A percentile compares a stretch with the other conserved stretches of the same genome.
These are phyloP conservation scores for Myrmecobius fasciatus DNA, from an alignment of 2,113 vertebrate genomes.

Conservation along the genomic window DNA sequence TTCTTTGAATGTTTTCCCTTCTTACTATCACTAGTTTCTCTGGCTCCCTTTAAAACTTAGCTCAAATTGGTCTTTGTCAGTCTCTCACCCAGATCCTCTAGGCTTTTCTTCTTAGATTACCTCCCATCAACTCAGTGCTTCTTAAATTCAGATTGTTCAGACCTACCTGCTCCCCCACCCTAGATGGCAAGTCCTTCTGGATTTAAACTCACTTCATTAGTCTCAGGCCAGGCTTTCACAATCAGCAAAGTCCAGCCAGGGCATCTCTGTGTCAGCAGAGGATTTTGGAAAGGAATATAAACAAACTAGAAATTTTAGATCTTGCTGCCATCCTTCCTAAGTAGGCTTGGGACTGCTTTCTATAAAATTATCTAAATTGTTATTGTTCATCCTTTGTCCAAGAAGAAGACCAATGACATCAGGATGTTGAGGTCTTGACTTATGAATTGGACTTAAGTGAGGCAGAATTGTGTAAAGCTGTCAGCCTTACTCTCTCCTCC, in stretches of 20 bases:
- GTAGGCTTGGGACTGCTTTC: background rate
- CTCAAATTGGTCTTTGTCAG: background rate
- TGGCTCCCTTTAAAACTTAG: background rate
- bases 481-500: background rate
- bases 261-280: background rate
- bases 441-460: background rate
- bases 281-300: background rate
- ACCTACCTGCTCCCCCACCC: background rate
- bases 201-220: background rate
- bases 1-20: background rate
- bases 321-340: background rate
- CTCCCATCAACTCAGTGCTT: background rate
- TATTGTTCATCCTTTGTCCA: background rate
- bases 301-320: background rate
- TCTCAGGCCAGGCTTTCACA: background rate
- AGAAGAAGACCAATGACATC: background rate
- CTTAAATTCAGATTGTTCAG: too few species aligned
- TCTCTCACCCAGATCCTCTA: background rate
- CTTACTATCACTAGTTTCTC: background rate
- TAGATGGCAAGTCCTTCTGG: background rate
- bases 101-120: background rate
- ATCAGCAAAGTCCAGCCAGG: background rate
- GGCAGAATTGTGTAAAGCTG: background rate
- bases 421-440: background rate
- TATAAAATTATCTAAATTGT: background rate